phyloP scores from a whole-genome alignment of 2,797 vertebrate genomes.

The Nyctibius grandis region DNA sequence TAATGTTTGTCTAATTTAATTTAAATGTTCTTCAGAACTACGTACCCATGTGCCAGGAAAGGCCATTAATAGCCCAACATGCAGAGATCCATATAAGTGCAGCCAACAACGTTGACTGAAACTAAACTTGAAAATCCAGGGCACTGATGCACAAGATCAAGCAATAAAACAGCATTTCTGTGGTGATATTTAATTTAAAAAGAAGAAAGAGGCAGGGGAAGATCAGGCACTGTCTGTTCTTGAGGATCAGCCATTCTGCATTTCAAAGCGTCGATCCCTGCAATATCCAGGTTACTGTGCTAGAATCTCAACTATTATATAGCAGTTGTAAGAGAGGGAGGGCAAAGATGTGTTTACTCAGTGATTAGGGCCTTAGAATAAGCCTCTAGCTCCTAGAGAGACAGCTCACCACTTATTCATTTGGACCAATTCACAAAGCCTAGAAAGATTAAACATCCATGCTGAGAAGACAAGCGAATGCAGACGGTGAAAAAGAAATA shows the following conservation, averaged over 20 bases:
- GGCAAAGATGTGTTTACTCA: slow-evolving; percentile 99
- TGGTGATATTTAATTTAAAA: slow-evolving; percentile 82
- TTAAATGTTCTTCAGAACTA: slow-evolving; percentile 74
- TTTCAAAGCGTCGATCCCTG: slow-evolving; percentile 83
- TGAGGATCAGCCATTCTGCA: slow-evolving; percentile 81
- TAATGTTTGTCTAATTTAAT: slow-evolving; percentile 75
- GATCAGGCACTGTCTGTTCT: slow-evolving; percentile 81
- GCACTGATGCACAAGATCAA: slow-evolving; percentile 79
- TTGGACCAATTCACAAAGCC: slow-evolving; percentile 94
- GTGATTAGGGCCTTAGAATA: slow-evolving; percentile 99
- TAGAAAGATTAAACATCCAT: slow-evolving; percentile 99
- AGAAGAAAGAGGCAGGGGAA: slow-evolving; percentile 75
- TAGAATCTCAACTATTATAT: slow-evolving; percentile 92
- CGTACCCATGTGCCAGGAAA: slow-evolving; percentile 68
- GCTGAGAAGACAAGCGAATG: slow-evolving; percentile 99
- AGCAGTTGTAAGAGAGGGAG: slow-evolving; percentile 91
- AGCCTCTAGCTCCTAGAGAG: slow-evolving; percentile 98
- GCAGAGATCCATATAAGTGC: slow-evolving; percentile 74
- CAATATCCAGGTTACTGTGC: slow-evolving; percentile 89
- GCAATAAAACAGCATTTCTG: slow-evolving; percentile 79
- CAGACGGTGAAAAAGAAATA: slow-evolving; percentile 91
- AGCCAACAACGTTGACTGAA: slow-evolving; percentile 76
- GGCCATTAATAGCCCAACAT: slow-evolving; percentile 76
- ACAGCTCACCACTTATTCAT: slow-evolving; percentile 98
- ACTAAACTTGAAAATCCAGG: slow-evolving; percentile 81